phyloP scores from a whole-genome alignment of 2,888 invertebrate genomes.

The Eupithecia vulgata region DNA sequence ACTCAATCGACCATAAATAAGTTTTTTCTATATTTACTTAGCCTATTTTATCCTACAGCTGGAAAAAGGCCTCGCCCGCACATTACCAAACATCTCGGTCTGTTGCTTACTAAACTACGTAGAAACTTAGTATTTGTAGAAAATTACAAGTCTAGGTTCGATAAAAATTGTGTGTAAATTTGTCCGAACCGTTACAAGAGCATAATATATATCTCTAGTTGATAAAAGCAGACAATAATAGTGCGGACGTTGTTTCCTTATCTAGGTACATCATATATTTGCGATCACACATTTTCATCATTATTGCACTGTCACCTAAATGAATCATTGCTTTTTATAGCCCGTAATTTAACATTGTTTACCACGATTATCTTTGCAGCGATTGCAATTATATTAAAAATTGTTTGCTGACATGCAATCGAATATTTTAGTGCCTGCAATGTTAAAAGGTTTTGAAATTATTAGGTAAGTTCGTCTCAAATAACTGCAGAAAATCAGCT shows the following conservation, averaged over 20 bases:
- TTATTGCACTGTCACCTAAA: conserved; percentile 58
- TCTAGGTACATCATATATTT: conserved; percentile 64
- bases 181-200: conserved; percentile 7
- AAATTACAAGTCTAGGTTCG: background rate
- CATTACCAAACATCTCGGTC: no score
- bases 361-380: conserved; percentile 35
- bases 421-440: conserved; percentile 21
- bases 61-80: no score
- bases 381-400: conserved; percentile 40
- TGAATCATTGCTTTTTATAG: conserved; percentile 42
- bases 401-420: conserved; percentile 38
- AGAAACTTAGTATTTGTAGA: no score
- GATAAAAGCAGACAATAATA: conserved; percentile 61
- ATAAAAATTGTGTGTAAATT: background rate
- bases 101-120: no score
- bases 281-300: conserved; percentile 63
- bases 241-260: conserved; percentile 60
- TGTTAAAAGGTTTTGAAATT: conserved; percentile 15
- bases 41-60: no score
- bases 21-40: no score
- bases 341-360: conserved; percentile 41
- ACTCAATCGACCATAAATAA: no score
- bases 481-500: conserved; percentile 14
- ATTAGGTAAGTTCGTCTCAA: background rate
- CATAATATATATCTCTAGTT: no score